Percentiles rank a stretch among this genome's conserved stretches.
These are phyloP conservation scores for Drosophila barbarae DNA, from an alignment of 2,888 invertebrate species.

Conservation along the genomic window DNA sequence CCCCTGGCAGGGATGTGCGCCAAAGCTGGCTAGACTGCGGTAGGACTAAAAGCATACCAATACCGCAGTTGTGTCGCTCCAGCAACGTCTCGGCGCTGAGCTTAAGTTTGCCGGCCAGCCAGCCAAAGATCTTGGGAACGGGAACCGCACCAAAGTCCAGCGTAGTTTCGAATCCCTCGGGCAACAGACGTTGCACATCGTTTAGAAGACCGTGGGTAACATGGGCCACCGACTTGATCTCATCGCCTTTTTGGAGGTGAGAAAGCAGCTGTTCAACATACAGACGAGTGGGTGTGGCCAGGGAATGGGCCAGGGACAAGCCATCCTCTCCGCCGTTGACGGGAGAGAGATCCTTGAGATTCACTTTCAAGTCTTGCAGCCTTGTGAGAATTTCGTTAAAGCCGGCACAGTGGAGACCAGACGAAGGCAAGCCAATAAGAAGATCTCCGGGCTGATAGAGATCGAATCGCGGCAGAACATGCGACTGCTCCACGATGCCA, in stretches of 20 bases:
- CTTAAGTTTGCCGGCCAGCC: conserved; percentile 89
- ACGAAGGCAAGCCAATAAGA: conserved; percentile 92
- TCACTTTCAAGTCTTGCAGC: conserved; percentile 84
- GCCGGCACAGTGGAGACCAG: conserved; percentile 96
- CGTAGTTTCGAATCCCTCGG: conserved; percentile 83
- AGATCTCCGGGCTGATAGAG: conserved; percentile 88
- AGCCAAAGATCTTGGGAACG: conserved; percentile 90
- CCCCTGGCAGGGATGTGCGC: conserved; percentile 78
- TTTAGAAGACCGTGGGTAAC: conserved; percentile 95
- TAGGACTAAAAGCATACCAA: conserved; percentile 92
- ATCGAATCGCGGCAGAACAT: conserved; percentile 84
- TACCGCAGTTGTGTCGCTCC: conserved; percentile 96
- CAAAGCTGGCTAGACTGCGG: conserved; percentile 81
- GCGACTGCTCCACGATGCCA: conserved; percentile 90
- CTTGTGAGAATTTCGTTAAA: conserved; percentile 93
- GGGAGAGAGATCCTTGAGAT: conserved; percentile 82
- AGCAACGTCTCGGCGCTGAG: conserved; percentile 90
- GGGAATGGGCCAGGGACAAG: conserved; percentile 86
- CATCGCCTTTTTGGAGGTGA: conserved; percentile 82
- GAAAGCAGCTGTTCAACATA: conserved; percentile 89
- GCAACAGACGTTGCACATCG: conserved; percentile 92
- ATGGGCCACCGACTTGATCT: conserved; percentile 93
- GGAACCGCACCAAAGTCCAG: conserved; percentile 87
- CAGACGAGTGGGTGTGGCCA: conserved; percentile 92
- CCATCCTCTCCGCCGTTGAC: conserved; percentile 80